Percentiles rank a stretch among this genome's conserved stretches.
Conservation (phyloP, 2,797 vertebrate species). For the Rhadinocentrus ornatus region DNA sequence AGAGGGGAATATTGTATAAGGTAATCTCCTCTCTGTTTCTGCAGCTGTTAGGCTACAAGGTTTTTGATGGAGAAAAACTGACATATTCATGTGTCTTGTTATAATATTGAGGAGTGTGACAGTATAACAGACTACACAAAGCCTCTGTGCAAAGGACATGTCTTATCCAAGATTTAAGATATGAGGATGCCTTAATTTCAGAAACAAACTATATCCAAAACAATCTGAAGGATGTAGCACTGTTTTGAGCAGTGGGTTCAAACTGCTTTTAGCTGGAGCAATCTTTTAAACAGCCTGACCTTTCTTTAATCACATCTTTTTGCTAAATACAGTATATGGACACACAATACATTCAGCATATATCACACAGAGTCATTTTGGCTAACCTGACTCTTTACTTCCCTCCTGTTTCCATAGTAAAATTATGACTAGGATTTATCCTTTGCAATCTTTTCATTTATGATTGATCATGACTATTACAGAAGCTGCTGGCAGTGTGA, state of each 20-base stretch:
- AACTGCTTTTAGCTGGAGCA: background rate
- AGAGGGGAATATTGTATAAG: background rate
- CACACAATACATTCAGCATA: slow-evolving; percentile 7
- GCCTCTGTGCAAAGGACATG: background rate
- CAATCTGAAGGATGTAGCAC: background rate
- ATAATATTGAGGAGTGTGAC: background rate
- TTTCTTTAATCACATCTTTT: slow-evolving; percentile 6
- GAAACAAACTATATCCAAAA: slow-evolving; percentile 1
- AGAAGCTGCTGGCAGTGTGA: background rate
- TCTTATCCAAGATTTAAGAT: background rate
- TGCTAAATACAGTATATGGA: background rate
- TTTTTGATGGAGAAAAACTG: slow-evolving; percentile 7
- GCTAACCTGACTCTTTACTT: too few species aligned
- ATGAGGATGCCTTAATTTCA: background rate
- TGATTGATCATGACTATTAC: background rate
- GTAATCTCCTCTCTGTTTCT: slow-evolving; percentile 5
- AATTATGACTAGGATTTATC: background rate
- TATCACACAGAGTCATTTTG: background rate
- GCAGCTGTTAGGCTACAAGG: background rate
- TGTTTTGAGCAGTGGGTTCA: slow-evolving; percentile 1
- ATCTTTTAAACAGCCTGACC: slow-evolving; percentile 11
- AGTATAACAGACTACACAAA: background rate
- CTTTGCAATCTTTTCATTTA: background rate
- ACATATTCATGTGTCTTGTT: slow-evolving; percentile 1
- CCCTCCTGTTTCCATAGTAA: background rate